Conservation (phyloP, 2,888 invertebrate species). For the Enchytraeus crypticus region DNA sequence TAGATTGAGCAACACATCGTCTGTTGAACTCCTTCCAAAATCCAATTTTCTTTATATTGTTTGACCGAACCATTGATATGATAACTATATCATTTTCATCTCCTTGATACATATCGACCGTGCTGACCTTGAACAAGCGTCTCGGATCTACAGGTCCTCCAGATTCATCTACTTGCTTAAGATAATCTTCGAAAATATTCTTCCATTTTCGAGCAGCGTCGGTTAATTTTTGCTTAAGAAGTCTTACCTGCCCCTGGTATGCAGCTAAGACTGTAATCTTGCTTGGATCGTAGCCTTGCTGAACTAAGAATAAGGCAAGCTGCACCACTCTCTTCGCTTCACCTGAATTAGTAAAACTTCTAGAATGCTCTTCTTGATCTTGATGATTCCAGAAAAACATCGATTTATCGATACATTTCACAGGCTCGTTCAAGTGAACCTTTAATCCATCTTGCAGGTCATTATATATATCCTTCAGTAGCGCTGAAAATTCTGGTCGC, state of each 20-base stretch:
- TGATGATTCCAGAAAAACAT: conserved; percentile 23
- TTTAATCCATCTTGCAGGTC: conserved; percentile 11
- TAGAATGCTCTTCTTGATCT: conserved; percentile 9
- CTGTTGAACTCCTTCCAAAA: conserved; percentile 40
- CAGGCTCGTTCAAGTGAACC: conserved; percentile 6
- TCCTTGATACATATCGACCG: conserved; percentile 35
- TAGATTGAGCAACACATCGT: conserved; percentile 38
- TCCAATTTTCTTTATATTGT: conserved; percentile 34
- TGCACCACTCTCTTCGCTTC: conserved; percentile 19
- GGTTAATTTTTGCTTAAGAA: too few relatives aligned
- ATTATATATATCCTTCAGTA: conserved; percentile 22
- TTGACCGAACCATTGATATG: conserved; percentile 34
- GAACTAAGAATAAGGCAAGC: conserved; percentile 17
- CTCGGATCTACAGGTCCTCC: neutral
- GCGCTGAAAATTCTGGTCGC: conserved; percentile 18
- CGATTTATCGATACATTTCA: conserved; percentile 10
- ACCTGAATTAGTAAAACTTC: conserved; percentile 16
- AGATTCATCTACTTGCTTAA: conserved; percentile 1
- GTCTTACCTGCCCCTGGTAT: conserved; percentile 20
- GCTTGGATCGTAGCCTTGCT: conserved; percentile 16
- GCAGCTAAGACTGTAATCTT: conserved; percentile 19
- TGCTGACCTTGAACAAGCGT: conserved; percentile 11
- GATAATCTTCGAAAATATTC: conserved; percentile 1
- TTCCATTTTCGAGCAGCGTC: neutral
- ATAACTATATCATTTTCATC: conserved; percentile 37